Evolutionary conservation across 2,797 vertebrate genomes (phyloP).

Genomic region (Premnoplex brunnescens): DNA sequence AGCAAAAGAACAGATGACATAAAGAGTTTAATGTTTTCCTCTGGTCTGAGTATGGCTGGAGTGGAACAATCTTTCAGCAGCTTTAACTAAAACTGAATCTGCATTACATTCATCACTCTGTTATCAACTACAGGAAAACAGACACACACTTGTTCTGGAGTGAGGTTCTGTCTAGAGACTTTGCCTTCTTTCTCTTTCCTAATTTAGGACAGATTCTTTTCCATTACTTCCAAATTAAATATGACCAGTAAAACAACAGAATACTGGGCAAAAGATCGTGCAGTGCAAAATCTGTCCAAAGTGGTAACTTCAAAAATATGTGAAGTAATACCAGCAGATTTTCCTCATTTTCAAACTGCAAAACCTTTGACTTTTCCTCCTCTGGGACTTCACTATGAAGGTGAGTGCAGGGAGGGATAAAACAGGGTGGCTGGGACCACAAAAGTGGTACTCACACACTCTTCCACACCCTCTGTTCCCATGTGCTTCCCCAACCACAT

Average conservation of each 20-base stretch:
- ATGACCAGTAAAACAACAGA: background rate
- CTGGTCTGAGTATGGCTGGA: background rate
- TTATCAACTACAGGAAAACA: background rate
- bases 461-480: background rate
- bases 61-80: constrained; percentile 4
- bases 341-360: background rate
- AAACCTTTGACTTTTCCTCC: background rate
- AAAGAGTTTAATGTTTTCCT: background rate
- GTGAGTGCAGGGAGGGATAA: background rate
- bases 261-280: background rate
- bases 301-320: background rate
- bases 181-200: background rate
- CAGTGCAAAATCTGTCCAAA: background rate
- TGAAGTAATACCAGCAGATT: background rate
- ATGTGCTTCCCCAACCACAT: background rate
- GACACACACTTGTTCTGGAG: background rate
- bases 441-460: background rate
- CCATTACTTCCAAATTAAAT: background rate
- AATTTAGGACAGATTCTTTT: background rate
- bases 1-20: background rate
- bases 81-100: background rate
- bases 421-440: background rate
- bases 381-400: background rate
- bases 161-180: background rate
- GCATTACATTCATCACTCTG: background rate